A percentile compares a stretch with the other conserved stretches of the same genome.
Evolutionary conservation across 2,113 vertebrate genomes (phyloP).

Genomic region (Corythornis cristatus): DNA sequence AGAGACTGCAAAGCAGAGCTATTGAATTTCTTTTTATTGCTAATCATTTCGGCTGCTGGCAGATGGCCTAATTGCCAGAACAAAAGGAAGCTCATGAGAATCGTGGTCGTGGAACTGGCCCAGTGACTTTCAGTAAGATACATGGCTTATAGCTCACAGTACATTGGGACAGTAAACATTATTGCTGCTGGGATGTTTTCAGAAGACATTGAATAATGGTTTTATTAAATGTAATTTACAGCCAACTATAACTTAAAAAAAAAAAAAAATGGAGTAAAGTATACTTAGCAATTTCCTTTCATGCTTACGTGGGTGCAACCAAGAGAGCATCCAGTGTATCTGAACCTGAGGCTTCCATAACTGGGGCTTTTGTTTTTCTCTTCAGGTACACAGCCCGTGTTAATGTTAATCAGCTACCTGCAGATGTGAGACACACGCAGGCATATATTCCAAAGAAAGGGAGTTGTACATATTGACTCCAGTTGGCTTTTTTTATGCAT

Average conservation of each 20-base stretch:
- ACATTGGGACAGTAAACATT: constrained; percentile 61
- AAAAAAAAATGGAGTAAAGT: constrained; percentile 26
- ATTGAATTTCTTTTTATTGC: constrained; percentile 72
- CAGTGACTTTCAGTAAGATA: constrained; percentile 68
- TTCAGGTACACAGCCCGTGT: not conserved
- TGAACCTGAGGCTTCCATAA: constrained; percentile 1
- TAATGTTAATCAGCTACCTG: constrained; percentile 50
- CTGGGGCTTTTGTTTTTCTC: constrained; percentile 24
- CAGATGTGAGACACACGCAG: not conserved
- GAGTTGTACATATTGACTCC: not conserved
- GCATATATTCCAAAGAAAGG: not conserved
- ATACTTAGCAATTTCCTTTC: constrained; percentile 23
- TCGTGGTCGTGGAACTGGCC: constrained; percentile 35
- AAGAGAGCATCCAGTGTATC: not conserved
- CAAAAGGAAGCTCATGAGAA: constrained; percentile 68
- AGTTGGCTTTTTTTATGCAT: not conserved
- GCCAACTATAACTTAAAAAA: constrained; percentile 60
- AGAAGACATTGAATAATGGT: constrained; percentile 31
- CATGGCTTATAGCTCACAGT: constrained; percentile 24
- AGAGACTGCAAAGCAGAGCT: constrained; percentile 40
- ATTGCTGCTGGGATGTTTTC: constrained; percentile 55
- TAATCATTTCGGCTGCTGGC: constrained; percentile 73
- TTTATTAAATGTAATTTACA: constrained; percentile 69
- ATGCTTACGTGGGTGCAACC: not conserved
- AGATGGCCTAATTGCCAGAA: constrained; percentile 72